Evolutionary conservation across 2,797 vertebrate species (phyloP), one percentile per base, ranked within the genome.

Genomic region (Siniperca obscura): DNA sequence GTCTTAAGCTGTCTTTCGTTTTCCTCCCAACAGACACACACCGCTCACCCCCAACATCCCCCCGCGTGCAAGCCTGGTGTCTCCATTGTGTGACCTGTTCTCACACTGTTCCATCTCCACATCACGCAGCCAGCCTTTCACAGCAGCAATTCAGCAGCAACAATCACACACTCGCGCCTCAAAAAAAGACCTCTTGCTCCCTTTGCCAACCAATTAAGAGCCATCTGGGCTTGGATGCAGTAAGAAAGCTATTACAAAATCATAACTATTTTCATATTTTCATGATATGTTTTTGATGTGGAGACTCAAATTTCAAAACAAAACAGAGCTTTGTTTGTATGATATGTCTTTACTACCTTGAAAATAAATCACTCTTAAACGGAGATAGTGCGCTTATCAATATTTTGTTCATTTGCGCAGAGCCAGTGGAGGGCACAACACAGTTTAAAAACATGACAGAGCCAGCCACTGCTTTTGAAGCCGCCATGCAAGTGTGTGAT

Each of bases 191-290:
- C 96, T 95, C 96, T 95, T 95, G 92, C 97, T 97, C 97, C 96
- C 94, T 96, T 96, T 96, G 96, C 97, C 96, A 97, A 96, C 97
- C 97, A 98, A 98, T 98, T 98, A 98, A 97, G 95, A 96, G 95
- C 97, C 97, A 98, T 97, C 97, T 97, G 97, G 96, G 95, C 92
- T 92, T 85, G 86, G 88, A 95, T 94, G 95, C 96, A 95, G 95
- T 83, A 82, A 87, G 84, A 89, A 89, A 90, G 77, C 89, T 82
- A 91, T 88, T 84, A 82, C 67, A 83, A 84, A 87, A 87, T 85
- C 74, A 93, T 84, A 91, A 91, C 82, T 77, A 77, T 89, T 91
- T 85, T 84, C 38, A 80, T 83, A 86, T 79, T 75, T 82, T 62
- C 59, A 71, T 70, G 25, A 78, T 79, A 62, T 80, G 42, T 84